phyloP scores from a whole-genome alignment of 2,113 vertebrate genomes.

The Perognathus longimembris region DNA sequence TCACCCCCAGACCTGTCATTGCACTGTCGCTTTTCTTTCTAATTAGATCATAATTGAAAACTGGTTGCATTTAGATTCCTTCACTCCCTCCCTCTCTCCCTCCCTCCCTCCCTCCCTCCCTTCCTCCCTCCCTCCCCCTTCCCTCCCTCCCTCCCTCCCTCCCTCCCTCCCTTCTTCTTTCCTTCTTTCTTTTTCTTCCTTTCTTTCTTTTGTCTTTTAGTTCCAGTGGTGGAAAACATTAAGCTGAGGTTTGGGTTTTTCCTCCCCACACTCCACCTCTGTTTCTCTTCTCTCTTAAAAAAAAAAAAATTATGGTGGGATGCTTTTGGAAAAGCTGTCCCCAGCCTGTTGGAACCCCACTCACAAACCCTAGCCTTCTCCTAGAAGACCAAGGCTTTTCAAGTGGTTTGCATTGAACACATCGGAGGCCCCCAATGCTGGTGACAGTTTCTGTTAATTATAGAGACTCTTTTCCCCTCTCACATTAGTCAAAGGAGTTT shows the following conservation, averaged over 20 bases:
- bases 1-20: constrained; percentile 80
- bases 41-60: constrained; percentile 91
- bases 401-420: constrained; percentile 91
- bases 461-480: constrained; percentile 90
- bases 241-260: constrained; percentile 90
- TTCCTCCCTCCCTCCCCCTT: no score
- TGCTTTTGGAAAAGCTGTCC: constrained; percentile 89
- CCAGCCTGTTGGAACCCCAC: constrained; percentile 81
- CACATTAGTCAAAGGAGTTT: constrained; percentile 92
- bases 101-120: no score
- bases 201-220: constrained; percentile 82
- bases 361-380: constrained; percentile 87
- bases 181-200: no score
- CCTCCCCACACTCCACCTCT: not conserved
- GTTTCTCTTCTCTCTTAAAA: constrained; percentile 59
- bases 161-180: no score
- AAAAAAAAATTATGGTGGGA: constrained; percentile 84
- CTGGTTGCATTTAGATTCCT: constrained; percentile 85
- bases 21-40: constrained; percentile 88
- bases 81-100: no score
- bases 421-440: constrained; percentile 89
- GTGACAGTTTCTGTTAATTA: constrained; percentile 93
- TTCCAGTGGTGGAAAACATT: constrained; percentile 90
- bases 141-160: no score
- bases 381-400: constrained; percentile 88